Percentiles rank a stretch among this genome's conserved stretches.
phyloP scores from a whole-genome alignment of 1,140 invertebrate species.

The Pissodes strobi region DNA sequence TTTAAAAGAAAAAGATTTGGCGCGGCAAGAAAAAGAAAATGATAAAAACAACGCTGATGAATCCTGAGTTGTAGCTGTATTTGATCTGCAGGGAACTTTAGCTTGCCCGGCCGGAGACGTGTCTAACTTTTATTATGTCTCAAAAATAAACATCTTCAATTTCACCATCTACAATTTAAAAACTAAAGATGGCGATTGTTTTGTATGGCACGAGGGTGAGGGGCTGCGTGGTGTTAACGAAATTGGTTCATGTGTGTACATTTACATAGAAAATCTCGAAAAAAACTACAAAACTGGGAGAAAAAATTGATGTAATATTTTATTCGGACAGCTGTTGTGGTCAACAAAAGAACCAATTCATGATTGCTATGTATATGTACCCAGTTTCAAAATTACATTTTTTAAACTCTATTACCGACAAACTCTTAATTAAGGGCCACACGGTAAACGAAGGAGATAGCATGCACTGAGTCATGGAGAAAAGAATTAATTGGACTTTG shows the following conservation, averaged over 20 bases:
- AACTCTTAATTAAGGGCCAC: conserved; percentile 53
- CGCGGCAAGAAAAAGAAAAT: conserved; percentile 44
- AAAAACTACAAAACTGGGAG: neutral
- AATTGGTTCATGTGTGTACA: conserved; percentile 48
- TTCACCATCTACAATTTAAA: conserved; percentile 50
- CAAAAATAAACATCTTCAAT: conserved; percentile 47
- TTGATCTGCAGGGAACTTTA: conserved; percentile 48
- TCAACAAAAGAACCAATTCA: no score
- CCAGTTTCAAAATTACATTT: neutral
- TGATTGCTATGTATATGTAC: conserved; percentile 1
- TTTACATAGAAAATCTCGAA: no score
- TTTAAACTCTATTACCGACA: conserved; percentile 45
- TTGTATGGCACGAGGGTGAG: conserved; percentile 57
- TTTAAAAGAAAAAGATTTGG: conserved; percentile 33
- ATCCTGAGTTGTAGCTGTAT: conserved; percentile 9
- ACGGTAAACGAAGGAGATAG: conserved; percentile 56
- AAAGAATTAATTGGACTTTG: conserved; percentile 2
- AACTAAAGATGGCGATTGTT: conserved; percentile 46
- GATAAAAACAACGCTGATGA: conserved; percentile 40
- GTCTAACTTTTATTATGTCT: conserved; percentile 48
- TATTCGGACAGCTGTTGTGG: conserved; percentile 54
- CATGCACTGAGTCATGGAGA: conserved; percentile 54
- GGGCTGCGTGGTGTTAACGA: conserved; percentile 55
- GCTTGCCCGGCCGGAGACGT: conserved; percentile 44
- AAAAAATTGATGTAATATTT: conserved; percentile 38